Percentiles rank a stretch among this genome's conserved stretches.
Evolutionary conservation across 1,140 invertebrate species (phyloP).

Genomic region (Caenorhabditis latens): DNA sequence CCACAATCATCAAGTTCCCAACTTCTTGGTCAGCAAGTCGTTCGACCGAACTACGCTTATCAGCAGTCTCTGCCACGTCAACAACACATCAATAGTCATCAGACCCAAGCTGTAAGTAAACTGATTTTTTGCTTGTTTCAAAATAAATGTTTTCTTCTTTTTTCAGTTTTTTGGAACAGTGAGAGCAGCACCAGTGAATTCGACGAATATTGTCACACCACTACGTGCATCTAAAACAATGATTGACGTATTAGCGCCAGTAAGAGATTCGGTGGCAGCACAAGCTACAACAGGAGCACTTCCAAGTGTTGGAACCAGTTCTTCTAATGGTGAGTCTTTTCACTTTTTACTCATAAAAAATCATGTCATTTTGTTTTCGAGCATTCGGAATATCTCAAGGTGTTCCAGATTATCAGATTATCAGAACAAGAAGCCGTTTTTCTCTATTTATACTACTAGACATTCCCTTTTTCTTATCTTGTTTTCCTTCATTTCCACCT

Average conservation of each 20-base stretch:
- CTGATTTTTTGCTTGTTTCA: neutral
- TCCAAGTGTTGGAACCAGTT: conserved; percentile 52
- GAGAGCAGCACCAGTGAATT: neutral
- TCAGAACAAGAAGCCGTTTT: conserved; percentile 11
- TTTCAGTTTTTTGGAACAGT: conserved; percentile 55
- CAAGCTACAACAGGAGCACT: conserved; percentile 39
- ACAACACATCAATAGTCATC: conserved; percentile 53
- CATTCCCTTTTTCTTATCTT: conserved; percentile 5
- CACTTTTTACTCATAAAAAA: neutral
- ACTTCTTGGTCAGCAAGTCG: conserved; percentile 51
- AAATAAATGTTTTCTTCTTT: neutral
- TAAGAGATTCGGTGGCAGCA: conserved; percentile 41
- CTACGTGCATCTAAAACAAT: conserved; percentile 65
- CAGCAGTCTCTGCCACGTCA: conserved; percentile 46
- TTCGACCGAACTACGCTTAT: conserved; percentile 47
- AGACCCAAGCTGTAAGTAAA: conserved; percentile 50
- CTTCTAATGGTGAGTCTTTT: conserved; percentile 57
- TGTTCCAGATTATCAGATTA: neutral
- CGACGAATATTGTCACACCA: conserved; percentile 50
- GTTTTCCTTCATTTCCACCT: conserved; percentile 32
- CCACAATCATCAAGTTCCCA: conserved; percentile 40
- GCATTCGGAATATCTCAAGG: neutral
- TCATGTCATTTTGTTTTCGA: conserved; percentile 22
- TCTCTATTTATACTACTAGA: neutral
- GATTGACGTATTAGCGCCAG: conserved; percentile 62